Base-by-base conservation (phyloP, 2,113 vertebrate genomes). In the Malurus cyaneus region DNA sequence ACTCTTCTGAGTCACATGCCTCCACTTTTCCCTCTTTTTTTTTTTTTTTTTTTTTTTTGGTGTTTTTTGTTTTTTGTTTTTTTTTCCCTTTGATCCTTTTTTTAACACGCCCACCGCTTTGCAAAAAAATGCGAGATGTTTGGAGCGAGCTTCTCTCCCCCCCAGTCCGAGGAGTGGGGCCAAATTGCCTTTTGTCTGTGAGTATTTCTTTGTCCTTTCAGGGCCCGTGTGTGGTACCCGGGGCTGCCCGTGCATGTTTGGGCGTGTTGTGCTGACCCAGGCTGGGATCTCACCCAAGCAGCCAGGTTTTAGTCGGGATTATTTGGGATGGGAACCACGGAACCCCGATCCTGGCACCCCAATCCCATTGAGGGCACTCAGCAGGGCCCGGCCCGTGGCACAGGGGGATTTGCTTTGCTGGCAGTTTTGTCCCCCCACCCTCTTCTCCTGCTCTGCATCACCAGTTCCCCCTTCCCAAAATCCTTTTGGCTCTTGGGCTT, bases 201-300 rank as follows among this genome's bases (percentile, higher is more conserved):
- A 91, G 82, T 86, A 44, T 80, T 83, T 80, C 66, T 83, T 70
- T 76, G 57, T 67, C 62, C 62, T 80, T 79, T 18, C 29, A 60
- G 4, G 50, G 93, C 80, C 39, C 25, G 15, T 67, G 77, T 44
- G 64, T 67, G 86, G 49, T 87, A 59, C 49, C 71, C 54, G 81
- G 72, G 61, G 77, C 92, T 95, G 81, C 82, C 86, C 88, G 74
- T 92, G 78, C 70, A 91, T 94, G 89, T 89, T 92, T 18, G 86
- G 80, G 84, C 86, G 14, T 44, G 57, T 82, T 71, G 80, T 95
- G 64, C 50, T 83, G 80, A 92, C 88, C 94, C 92, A 89, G 95
- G 95, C 88, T 92, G 92, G 89, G 66, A 62, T 70, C 79, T 83
- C 80, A 24, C 88, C 94, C 92, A 84, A 61, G 67, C 80, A 34